A percentile compares a stretch with the other conserved stretches of the same genome.
Conservation (phyloP, 1,140 invertebrate genomes). For the Pseudomyrmex pallidus region DNA sequence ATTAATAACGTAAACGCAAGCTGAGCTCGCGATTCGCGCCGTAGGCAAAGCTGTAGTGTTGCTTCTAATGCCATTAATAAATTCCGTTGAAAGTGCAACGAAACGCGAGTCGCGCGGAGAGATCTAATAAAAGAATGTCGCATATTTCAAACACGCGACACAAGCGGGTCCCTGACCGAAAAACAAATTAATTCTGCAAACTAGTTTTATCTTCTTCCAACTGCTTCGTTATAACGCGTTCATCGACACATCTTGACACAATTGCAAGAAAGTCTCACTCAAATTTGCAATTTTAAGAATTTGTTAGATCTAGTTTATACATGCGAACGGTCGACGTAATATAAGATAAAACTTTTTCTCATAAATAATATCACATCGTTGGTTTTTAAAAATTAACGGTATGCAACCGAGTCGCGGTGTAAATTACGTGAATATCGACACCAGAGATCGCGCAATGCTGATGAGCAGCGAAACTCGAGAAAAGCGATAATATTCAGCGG, state of each 20-base stretch:
- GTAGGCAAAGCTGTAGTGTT: constrained; percentile 16
- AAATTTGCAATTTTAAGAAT: neutral
- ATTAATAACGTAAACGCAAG: constrained; percentile 45
- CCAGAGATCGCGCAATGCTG: neutral
- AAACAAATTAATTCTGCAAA: constrained; percentile 28
- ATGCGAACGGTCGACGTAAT: too few relatives aligned
- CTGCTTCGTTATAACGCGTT: too few relatives aligned
- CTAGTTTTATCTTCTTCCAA: constrained; percentile 3
- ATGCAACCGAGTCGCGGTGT: neutral
- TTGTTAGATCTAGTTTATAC: neutral
- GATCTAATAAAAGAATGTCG: neutral
- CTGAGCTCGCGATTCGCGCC: neutral
- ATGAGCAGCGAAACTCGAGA: neutral
- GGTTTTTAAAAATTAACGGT: neutral
- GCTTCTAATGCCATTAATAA: constrained; percentile 48
- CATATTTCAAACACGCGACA: constrained; percentile 9
- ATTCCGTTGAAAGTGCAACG: constrained; percentile 42
- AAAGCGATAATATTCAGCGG: constrained; percentile 31
- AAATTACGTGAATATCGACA: neutral
- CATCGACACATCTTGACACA: neutral
- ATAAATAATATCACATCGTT: neutral
- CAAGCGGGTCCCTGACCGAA: neutral
- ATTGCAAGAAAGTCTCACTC: neutral
- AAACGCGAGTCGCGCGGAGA: neutral
- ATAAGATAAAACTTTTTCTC: neutral